These are phyloP conservation scores for Nycteola revayana DNA, from an alignment of 2,888 invertebrate genomes.

Conservation along the genomic window DNA sequence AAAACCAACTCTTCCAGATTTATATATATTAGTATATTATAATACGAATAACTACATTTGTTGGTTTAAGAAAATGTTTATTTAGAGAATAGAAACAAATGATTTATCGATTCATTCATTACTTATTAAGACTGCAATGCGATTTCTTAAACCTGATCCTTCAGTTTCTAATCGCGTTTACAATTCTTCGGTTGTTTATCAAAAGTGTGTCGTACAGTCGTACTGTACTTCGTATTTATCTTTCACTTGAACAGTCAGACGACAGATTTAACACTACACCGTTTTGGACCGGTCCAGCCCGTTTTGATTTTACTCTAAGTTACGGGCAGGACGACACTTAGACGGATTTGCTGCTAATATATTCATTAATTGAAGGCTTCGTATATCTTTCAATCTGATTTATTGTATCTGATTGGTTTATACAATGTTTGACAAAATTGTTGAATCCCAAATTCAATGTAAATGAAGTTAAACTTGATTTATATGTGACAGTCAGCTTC, in stretches of 20 bases:
- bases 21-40: no score
- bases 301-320: conserved; percentile 44
- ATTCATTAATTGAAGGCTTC: conserved; percentile 32
- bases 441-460: no score
- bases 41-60: no score
- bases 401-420: conserved; percentile 1
- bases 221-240: conserved; percentile 17
- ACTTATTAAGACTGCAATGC: no score
- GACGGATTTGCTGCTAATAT: conserved; percentile 56
- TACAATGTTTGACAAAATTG: no score
- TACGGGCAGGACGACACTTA: conserved; percentile 41
- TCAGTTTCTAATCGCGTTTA: conserved; percentile 4
- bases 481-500: no score
- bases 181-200: conserved; percentile 11
- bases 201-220: conserved; percentile 9
- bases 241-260: conserved; percentile 22
- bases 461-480: no score
- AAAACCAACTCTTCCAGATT: no score
- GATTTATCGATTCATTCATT: no score
- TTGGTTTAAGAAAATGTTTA: no score
- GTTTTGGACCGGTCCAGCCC: conserved; percentile 48
- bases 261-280: conserved; percentile 24
- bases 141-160: conserved; percentile 1
- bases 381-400: conserved; percentile 18
- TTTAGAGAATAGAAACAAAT: no score